phyloP scores from a whole-genome alignment of 2,888 invertebrate species.

The Lasioglossum villosulum region DNA sequence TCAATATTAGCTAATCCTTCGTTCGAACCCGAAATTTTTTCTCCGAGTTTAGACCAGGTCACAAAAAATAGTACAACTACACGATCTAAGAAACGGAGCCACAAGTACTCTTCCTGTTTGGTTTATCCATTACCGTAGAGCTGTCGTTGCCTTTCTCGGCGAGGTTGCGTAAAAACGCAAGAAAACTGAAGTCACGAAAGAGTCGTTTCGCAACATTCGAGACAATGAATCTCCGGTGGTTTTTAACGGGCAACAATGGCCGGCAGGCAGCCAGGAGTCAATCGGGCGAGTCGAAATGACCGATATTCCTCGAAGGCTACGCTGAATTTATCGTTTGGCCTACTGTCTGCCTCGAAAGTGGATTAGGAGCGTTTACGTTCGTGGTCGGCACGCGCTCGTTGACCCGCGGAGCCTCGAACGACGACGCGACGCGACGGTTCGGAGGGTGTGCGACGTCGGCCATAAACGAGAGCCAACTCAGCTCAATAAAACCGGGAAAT shows the following conservation, averaged over 20 bases:
- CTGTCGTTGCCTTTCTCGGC: not conserved
- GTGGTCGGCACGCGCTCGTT: slow-evolving; percentile 1
- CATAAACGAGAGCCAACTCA: not conserved
- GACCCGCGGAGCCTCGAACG: slow-evolving; percentile 24
- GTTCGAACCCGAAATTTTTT: too few relatives aligned
- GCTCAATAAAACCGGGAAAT: not conserved
- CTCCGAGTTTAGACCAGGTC: too few relatives aligned
- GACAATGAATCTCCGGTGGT: not conserved
- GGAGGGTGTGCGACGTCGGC: not conserved
- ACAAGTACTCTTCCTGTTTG: too few relatives aligned
- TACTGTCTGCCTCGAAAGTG: slow-evolving; percentile 28
- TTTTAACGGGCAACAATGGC: slow-evolving; percentile 16
- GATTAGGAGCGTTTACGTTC: slow-evolving; percentile 50
- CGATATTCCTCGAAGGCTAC: slow-evolving; percentile 45
- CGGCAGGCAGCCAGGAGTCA: slow-evolving; percentile 18
- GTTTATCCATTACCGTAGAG: not conserved
- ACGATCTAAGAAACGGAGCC: too few relatives aligned
- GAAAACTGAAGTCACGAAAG: not conserved
- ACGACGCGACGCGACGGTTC: not conserved
- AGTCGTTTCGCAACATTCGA: not conserved
- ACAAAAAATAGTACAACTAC: too few relatives aligned
- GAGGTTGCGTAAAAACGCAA: not conserved
- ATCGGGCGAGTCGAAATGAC: slow-evolving; percentile 36
- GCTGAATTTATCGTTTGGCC: slow-evolving; percentile 43
- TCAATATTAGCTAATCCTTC: too few relatives aligned